Base-by-base conservation (phyloP, 2,113 vertebrate species). In the Siniperca chuatsi region DNA sequence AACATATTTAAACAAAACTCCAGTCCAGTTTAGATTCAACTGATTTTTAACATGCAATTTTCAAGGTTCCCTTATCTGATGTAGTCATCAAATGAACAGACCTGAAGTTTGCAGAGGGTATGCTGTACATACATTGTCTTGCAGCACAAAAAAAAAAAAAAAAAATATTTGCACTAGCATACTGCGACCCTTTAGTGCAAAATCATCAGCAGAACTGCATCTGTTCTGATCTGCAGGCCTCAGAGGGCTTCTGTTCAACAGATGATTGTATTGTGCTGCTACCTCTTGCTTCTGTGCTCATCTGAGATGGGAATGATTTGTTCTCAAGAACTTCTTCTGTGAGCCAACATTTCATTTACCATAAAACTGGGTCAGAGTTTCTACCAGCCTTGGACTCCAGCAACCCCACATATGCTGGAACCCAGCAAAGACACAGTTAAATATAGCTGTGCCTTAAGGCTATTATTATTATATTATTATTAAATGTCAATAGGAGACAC, bases 351-450 rank as follows among this genome's bases (percentile, higher is more conserved):
- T 86, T 81, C 48, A 67, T 62, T 76, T 44, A 15, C 54, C 48
- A 9, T 72, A 61, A 78, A 85, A 88, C 57, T 84, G 71, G 67
- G 71, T 64, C 75, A 84, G 75, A 58, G 57, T 67, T 61, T 58
- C 48, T 5, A 46, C 23, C 66, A 29, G 60, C 2, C 50, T 23
- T 62, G 62, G 57, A 87, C 71, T 57, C 0, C 2, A 48, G 44
- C 1, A 46, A 57, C 46, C 65, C 13, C 64, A 13, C 37, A 21
- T 29, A 29, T 25, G 37, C 73, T 78, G 82, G 75, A 79, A 42
- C 67, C 42, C 73, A 66, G 73, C n/a, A 69, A 75, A 79, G 75
- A 70, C 21, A 35, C 61, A 11, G 67, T 73, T 46, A 77, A 55
- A 79, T 55, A 37, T 46, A 67, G 72, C 69, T 57, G 25, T 20